phyloP scores from a whole-genome alignment of 2,888 invertebrate species.

The Villa cingulata region DNA sequence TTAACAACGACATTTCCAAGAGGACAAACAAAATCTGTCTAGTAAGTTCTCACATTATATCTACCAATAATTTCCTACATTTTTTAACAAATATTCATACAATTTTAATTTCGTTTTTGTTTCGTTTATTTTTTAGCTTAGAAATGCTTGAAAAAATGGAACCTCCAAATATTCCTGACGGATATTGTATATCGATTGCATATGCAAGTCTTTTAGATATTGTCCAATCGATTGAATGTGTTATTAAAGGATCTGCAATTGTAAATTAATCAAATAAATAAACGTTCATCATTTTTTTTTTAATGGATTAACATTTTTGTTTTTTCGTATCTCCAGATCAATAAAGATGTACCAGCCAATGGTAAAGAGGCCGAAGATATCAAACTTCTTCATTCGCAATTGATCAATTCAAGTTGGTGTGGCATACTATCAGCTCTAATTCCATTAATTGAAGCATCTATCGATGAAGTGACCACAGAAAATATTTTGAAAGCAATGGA shows the following conservation, averaged over 20 bases:
- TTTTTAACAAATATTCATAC: not conserved
- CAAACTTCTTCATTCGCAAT: conserved; percentile 45
- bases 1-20: conserved; percentile 72
- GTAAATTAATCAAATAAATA: conserved; percentile 28
- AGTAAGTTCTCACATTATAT: conserved; percentile 50
- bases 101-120: too few relatives aligned
- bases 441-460: conserved; percentile 85
- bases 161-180: conserved; percentile 87
- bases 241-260: conserved; percentile 47
- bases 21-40: conserved; percentile 77
- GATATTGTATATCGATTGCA: conserved; percentile 92
- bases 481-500: conserved; percentile 84
- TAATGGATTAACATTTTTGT: too few relatives aligned
- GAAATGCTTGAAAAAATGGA: conserved; percentile 95
- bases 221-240: conserved; percentile 68
- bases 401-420: conserved; percentile 91
- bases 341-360: conserved; percentile 26
- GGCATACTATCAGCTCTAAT: conserved; percentile 84
- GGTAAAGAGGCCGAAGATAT: not conserved
- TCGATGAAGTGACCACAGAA: conserved; percentile 85
- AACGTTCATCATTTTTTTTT: too few relatives aligned
- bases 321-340: conserved; percentile 15
- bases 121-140: conserved; percentile 54
- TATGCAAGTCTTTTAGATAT: conserved; percentile 88
- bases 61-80: not conserved